phyloP scores from a whole-genome alignment of 2,888 invertebrate species.

The Hoplodrina ambigua region DNA sequence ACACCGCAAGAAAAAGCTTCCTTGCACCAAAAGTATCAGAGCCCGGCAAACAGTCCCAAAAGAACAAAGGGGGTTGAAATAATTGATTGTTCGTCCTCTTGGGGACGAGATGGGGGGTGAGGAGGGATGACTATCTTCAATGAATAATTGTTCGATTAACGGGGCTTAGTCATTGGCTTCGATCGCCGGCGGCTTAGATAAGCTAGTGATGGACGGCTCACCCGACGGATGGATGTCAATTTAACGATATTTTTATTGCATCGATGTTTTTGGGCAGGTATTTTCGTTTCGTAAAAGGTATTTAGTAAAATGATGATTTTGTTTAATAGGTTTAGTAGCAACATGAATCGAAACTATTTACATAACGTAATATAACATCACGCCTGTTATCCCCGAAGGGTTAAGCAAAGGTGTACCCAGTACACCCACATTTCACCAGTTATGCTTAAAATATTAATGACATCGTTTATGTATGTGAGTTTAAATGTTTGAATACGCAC shows the following conservation, averaged over 20 bases:
- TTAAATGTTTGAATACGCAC: no score
- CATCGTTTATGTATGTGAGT: no score
- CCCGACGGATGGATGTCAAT: constrained; percentile 43
- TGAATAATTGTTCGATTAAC: constrained; percentile 89
- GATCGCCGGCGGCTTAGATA: constrained; percentile 78
- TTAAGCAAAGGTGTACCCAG: no score
- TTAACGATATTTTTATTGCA: constrained; percentile 21
- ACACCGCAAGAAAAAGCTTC: constrained; percentile 27
- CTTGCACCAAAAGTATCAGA: constrained; percentile 25
- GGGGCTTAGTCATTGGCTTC: constrained; percentile 84
- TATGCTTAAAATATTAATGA: no score
- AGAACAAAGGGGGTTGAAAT: constrained; percentile 62
- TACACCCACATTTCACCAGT: no score
- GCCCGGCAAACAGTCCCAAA: constrained; percentile 46
- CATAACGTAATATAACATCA: no score
- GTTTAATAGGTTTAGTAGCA: background rate
- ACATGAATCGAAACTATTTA: background rate
- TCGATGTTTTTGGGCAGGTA: background rate
- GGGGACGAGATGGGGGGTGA: constrained; percentile 59
- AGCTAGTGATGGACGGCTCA: constrained; percentile 65
- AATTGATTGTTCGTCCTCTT: constrained; percentile 66
- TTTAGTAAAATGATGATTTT: background rate
- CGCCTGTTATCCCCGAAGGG: no score
- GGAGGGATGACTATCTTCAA: constrained; percentile 76
- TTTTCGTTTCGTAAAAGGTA: background rate